Conservation (phyloP, 2,797 vertebrate species). For the Pelobates cultripes region DNA sequence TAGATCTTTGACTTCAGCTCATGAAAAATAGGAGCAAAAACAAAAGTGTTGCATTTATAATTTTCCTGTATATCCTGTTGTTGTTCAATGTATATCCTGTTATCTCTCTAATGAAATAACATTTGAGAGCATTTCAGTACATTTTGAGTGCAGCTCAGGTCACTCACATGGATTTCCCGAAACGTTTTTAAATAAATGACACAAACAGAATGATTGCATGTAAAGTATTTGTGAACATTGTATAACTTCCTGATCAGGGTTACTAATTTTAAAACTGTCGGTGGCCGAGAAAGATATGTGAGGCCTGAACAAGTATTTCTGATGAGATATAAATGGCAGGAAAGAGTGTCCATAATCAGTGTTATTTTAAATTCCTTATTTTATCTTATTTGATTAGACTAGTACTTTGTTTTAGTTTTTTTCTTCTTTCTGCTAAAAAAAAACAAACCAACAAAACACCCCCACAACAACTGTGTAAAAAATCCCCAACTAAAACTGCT, state of each 20-base stretch:
- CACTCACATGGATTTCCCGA: no score
- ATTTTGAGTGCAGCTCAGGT: no score
- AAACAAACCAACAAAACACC: slow-evolving; percentile 5
- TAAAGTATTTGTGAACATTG: neutral
- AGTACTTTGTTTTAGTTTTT: neutral
- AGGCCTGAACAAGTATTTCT: neutral
- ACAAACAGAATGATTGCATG: neutral
- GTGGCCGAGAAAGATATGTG: neutral
- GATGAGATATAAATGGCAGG: neutral
- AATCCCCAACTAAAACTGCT: slow-evolving; percentile 12
- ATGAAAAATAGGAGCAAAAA: no score
- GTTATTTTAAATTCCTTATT: neutral
- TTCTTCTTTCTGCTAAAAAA: slow-evolving; percentile 4
- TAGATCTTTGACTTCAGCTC: no score
- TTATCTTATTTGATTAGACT: neutral
- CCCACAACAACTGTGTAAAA: slow-evolving; percentile 6
- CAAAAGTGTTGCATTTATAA: no score
- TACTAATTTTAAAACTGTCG: neutral
- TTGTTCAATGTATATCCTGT: no score
- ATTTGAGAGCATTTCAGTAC: no score
- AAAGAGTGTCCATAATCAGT: neutral
- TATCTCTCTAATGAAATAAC: no score
- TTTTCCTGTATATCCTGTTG: no score
- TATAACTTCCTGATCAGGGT: neutral
- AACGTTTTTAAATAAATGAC: no score